A percentile compares a stretch with the other conserved stretches of the same genome.
These are phyloP conservation scores for Eupithecia insigniata DNA, from an alignment of 2,888 invertebrate species.

Conservation along the genomic window DNA sequence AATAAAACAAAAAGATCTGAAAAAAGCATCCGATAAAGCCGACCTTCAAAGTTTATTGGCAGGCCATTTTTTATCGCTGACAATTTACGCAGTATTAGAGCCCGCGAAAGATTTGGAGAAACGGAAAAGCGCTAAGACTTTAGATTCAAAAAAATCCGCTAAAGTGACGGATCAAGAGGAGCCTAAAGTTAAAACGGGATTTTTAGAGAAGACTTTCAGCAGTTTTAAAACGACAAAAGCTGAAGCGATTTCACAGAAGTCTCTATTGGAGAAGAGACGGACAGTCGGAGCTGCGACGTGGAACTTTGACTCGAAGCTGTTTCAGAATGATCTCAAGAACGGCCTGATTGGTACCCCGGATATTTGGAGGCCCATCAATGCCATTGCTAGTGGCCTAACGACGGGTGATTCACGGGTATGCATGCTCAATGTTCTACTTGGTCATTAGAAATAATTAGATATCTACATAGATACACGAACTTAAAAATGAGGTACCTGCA, in stretches of 20 bases:
- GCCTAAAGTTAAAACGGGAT: conserved; percentile 76
- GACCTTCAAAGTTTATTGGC: conserved; percentile 85
- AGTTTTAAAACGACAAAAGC: conserved; percentile 77
- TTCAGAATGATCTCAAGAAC: conserved; percentile 85
- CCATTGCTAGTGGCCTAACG: conserved; percentile 86
- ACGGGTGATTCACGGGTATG: conserved; percentile 82
- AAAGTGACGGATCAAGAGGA: conserved; percentile 77
- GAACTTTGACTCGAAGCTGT: conserved; percentile 86
- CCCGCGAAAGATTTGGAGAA: conserved; percentile 78
- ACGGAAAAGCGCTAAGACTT: conserved; percentile 66
- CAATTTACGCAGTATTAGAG: conserved; percentile 87
- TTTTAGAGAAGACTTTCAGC: conserved; percentile 79
- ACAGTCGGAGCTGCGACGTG: conserved; percentile 88
- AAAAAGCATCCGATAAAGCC: conserved; percentile 72
- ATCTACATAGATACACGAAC: neutral
- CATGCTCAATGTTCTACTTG: conserved; percentile 2
- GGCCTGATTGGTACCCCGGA: conserved; percentile 87
- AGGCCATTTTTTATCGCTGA: conserved; percentile 87
- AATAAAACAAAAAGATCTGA: conserved; percentile 83
- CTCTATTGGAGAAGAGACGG: conserved; percentile 85
- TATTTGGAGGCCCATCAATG: conserved; percentile 87
- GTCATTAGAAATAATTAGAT: conserved; percentile 5
- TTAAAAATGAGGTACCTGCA: neutral
- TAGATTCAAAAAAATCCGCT: conserved; percentile 65
- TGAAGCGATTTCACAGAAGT: conserved; percentile 76